Percentiles rank a stretch among this genome's conserved stretches.
phyloP scores from a whole-genome alignment of 2,888 invertebrate genomes.

The Rotaria sp. region DNA sequence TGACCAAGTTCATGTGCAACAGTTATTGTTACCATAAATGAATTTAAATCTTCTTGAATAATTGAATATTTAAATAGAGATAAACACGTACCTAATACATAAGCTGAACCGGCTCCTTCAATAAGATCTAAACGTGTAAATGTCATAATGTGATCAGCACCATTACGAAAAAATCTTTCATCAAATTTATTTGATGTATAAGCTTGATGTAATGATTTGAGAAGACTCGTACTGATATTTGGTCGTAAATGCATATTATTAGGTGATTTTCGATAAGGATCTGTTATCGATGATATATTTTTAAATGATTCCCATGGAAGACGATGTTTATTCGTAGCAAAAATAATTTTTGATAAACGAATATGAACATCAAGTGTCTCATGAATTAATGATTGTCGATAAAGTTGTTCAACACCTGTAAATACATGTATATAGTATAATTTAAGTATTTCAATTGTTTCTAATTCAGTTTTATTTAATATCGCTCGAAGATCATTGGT shows the following conservation, averaged over 20 bases:
- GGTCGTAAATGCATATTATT: neutral
- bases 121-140: neutral
- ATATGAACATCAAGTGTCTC: constrained; percentile 23
- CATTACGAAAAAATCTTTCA: neutral
- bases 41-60: constrained; percentile 10
- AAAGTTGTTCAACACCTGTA: neutral
- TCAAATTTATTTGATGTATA: neutral
- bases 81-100: neutral
- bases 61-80: constrained; percentile 14
- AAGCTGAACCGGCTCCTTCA: neutral
- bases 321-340: constrained; percentile 23
- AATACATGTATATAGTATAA: constrained; percentile 4
- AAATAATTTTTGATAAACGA: neutral
- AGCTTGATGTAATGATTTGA: neutral
- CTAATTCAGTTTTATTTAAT: neutral
- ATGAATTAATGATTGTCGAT: constrained; percentile 17
- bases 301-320: constrained; percentile 10
- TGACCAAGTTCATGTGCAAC: constrained; percentile 4
- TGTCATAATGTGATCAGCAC: neutral
- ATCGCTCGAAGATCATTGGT: neutral
- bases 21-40: neutral
- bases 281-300: neutral
- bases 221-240: neutral
- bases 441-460: constrained; percentile 23
- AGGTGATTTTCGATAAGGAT: neutral